Base-by-base conservation (phyloP, 1,140 invertebrate genomes). In the Pachypeltis micranthus region DNA sequence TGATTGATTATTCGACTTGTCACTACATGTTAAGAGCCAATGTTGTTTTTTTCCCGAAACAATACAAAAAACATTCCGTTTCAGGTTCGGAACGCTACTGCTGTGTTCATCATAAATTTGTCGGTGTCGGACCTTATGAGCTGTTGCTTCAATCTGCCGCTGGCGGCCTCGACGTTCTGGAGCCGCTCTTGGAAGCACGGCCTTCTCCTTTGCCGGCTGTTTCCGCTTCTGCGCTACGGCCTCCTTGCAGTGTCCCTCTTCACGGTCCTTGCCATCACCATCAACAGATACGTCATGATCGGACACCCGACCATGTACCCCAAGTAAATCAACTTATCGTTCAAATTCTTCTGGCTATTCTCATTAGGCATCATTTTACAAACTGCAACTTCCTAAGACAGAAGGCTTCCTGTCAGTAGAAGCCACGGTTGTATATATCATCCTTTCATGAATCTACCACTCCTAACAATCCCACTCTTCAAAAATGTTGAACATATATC, bases 201-300 rank as follows among this genome's bases (percentile, higher is more conserved):
- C n/a, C 77, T 80, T 10, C 72, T 84, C 1, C 75, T 90, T 0
- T 90, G 88, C 69, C 78, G 81, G 0, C 76, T 90, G 24, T 89
- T 88, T 69, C 87, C 87, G 0, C 72, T 90, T 58, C 76, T 89
- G 12, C 80, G 88, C 66, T 91, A 90, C 67, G 86, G 86, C 1
- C 77, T 90, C 0, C 80, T 90, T n/a, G 88, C 87, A 0, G 87
- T 90, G 0, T 90, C 87, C 0, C 78, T 90, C 12, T 88, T 90
- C 70, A 88, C 86, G 7, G 85, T 91, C 1, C 77, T 89, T n/a
- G 83, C 87, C 57, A 91, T 91, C 65, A 90, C 87, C 1, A 83
- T 88, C 69, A 91, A 90, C 75, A 79, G 87, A 74, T 91, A 91
- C 71, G 80, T 91, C 31, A 89, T 92, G 82, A 90, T 92, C 62